phyloP scores from a whole-genome alignment of 2,888 invertebrate species.

The Brachynemurus nebulosus region DNA sequence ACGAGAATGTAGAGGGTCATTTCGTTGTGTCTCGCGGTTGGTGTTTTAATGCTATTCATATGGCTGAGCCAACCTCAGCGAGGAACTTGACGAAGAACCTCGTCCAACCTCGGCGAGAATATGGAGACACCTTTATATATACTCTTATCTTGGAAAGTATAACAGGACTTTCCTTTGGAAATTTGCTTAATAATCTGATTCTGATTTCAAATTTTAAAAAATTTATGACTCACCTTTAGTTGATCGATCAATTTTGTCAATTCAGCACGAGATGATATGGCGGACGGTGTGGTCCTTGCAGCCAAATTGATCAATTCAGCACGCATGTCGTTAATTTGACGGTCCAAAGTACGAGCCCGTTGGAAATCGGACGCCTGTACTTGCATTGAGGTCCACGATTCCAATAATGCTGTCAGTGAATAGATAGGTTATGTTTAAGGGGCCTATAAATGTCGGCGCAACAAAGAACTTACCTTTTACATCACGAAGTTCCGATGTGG shows the following conservation, averaged over 20 bases:
- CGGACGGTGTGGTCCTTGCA: conserved; percentile 18
- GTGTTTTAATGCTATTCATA: too few relatives aligned
- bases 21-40: too few relatives aligned
- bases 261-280: conserved; percentile 10
- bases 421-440: neutral
- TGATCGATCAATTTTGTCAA: conserved; percentile 3
- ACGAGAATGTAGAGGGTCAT: too few relatives aligned
- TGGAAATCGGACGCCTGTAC: conserved; percentile 28
- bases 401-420: conserved; percentile 32
- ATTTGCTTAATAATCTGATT: too few relatives aligned
- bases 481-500: conserved; percentile 40
- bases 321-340: conserved; percentile 28
- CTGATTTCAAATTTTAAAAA: too few relatives aligned
- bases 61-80: too few relatives aligned
- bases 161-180: too few relatives aligned
- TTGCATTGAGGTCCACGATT: conserved; percentile 36
- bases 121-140: too few relatives aligned
- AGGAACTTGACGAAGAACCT: too few relatives aligned
- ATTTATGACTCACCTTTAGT: conserved; percentile 7
- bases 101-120: too few relatives aligned
- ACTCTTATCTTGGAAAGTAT: too few relatives aligned
- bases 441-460: neutral
- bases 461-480: conserved; percentile 37
- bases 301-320: conserved; percentile 26
- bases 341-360: conserved; percentile 28